Percentiles rank a stretch among this genome's conserved stretches.
Evolutionary conservation across 2,888 invertebrate species (phyloP).

Genomic region (Stegana nigrithorax): DNA sequence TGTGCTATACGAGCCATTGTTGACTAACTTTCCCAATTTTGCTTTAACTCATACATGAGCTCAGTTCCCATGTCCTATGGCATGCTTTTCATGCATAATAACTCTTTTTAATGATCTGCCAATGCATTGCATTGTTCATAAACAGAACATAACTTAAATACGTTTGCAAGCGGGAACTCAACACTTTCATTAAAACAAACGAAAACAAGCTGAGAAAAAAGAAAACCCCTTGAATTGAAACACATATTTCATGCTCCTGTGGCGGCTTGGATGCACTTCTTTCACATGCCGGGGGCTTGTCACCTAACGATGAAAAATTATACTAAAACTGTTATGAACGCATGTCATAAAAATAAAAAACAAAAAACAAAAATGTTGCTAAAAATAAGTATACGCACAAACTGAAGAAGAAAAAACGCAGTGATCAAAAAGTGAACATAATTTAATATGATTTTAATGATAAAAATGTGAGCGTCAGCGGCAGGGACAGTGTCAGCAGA

Average conservation of each 20-base stretch:
- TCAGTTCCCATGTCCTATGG: not conserved
- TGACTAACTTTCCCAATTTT: no score
- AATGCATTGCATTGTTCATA: no score
- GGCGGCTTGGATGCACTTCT: no score
- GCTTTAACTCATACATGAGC: no score
- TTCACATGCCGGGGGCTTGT: no score
- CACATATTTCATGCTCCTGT: no score
- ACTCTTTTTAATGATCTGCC: constrained; percentile 47
- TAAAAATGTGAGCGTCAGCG: constrained; percentile 56
- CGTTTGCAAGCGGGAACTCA: constrained; percentile 41
- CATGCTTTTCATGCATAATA: not conserved
- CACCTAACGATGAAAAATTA: constrained; percentile 20
- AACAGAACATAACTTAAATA: constrained; percentile 56
- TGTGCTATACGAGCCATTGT: no score
- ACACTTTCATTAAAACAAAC: constrained; percentile 52
- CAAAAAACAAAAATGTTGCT: not conserved
- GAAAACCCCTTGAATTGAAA: not conserved
- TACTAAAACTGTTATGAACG: constrained; percentile 47
- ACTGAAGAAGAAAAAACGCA: no score
- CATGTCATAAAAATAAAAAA: constrained; percentile 13
- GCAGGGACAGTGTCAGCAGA: constrained; percentile 38
- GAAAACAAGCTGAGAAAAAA: constrained; percentile 14
- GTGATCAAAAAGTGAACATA: constrained; percentile 39
- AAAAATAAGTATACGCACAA: no score
- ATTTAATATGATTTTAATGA: constrained; percentile 54